A percentile compares a stretch with the other conserved stretches of the same genome.
Evolutionary conservation across 2,113 vertebrate species (phyloP).

Genomic region (Gambusia holbrooki): DNA sequence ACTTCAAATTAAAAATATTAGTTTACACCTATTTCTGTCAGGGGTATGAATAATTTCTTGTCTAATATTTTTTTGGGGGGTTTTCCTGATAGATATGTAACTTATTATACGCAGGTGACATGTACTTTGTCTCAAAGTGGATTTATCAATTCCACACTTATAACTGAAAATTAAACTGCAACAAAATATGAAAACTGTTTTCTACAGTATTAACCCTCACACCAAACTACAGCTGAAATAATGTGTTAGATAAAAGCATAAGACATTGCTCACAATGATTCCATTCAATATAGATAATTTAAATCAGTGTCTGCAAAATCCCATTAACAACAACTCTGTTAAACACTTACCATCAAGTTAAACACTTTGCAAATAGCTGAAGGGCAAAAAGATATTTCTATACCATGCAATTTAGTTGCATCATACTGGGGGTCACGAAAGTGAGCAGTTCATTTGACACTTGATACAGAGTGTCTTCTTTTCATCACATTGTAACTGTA

Average conservation of each 20-base stretch:
- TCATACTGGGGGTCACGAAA: not conserved
- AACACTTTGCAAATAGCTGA: constrained; percentile 1
- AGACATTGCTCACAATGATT: constrained; percentile 20
- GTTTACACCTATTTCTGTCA: not conserved
- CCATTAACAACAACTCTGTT: not conserved
- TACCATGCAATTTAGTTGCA: constrained; percentile 4
- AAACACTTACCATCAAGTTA: constrained; percentile 10
- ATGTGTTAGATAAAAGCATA: constrained; percentile 24
- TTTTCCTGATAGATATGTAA: no score
- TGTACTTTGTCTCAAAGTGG: no score
- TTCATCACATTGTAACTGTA: constrained; percentile 25
- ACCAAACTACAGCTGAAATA: constrained; percentile 3
- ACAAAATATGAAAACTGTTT: constrained; percentile 3
- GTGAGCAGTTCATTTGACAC: constrained; percentile 19
- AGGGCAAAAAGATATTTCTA: constrained; percentile 12
- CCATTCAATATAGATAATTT: constrained; percentile 11
- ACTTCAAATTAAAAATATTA: not conserved
- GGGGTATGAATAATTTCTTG: not conserved
- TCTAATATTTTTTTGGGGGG: no score
- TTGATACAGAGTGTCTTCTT: constrained; percentile 11
- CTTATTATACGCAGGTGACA: no score
- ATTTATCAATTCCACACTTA: no score
- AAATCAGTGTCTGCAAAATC: not conserved
- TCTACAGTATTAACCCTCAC: not conserved
- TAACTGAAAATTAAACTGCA: not conserved